Percentiles rank a stretch among this genome's conserved stretches.
These are phyloP conservation scores for Drosophila dunni DNA, from an alignment of 1,140 invertebrate species.

Conservation along the genomic window DNA sequence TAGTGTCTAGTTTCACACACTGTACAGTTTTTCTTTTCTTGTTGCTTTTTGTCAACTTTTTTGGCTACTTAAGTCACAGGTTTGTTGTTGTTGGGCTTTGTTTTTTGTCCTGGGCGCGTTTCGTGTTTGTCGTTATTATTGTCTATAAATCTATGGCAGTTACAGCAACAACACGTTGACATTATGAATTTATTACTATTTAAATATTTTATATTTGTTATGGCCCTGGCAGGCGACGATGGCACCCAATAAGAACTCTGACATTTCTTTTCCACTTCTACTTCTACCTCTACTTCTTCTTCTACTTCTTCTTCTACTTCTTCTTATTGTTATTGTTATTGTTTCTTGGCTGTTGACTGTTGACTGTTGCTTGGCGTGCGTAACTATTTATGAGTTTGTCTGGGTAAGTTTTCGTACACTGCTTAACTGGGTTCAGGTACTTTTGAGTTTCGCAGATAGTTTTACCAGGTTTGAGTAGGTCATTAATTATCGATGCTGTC, in stretches of 20 bases:
- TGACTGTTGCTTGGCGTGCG: constrained; percentile 58
- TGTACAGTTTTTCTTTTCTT: constrained; percentile 1
- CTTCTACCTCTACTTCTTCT: constrained; percentile 5
- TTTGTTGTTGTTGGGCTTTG: constrained; percentile 10
- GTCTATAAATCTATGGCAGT: constrained; percentile 75
- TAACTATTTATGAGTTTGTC: constrained; percentile 78
- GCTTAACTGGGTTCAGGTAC: constrained; percentile 19
- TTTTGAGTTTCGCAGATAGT: constrained; percentile 26
- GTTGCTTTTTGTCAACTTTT: constrained; percentile 45
- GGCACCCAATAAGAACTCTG: constrained; percentile 66
- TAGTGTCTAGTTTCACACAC: not conserved
- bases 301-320: constrained; percentile 24
- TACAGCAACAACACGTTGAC: constrained; percentile 69
- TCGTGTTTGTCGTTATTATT: constrained; percentile 81
- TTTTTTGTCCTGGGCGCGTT: constrained; percentile 34
- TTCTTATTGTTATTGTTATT: constrained; percentile 22
- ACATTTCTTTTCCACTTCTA: constrained; percentile 49
- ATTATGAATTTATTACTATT: constrained; percentile 84
- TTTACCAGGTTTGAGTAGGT: constrained; percentile 71
- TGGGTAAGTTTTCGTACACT: constrained; percentile 62
- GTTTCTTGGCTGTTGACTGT: not conserved
- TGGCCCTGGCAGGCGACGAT: constrained; percentile 76
- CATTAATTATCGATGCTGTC: constrained; percentile 83
- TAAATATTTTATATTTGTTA: constrained; percentile 82
- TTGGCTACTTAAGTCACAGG: constrained; percentile 65